These are phyloP conservation scores for Bubo scandiacus DNA, from an alignment of 2,113 vertebrate species.

Conservation along the genomic window DNA sequence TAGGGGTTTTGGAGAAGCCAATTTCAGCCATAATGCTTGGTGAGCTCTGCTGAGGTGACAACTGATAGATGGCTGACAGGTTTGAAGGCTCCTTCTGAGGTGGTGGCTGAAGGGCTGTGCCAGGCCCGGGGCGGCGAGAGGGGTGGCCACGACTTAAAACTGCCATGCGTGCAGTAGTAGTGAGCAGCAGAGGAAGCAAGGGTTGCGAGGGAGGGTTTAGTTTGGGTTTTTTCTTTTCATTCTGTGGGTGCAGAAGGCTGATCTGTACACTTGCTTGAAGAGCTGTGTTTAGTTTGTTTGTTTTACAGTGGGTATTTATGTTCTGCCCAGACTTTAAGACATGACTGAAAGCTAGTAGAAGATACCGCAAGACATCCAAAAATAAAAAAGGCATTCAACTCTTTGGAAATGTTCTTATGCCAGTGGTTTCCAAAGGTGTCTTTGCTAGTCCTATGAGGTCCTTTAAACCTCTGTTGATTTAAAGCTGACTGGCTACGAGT, in stretches of 20 bases:
- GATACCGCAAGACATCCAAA: rapidly evolving
- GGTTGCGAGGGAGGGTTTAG: neutral
- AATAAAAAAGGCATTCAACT: neutral
- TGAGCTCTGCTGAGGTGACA: neutral
- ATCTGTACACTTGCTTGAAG: neutral
- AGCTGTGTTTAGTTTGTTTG: neutral
- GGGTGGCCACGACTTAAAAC: neutral
- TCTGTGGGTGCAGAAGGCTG: neutral
- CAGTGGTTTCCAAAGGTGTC: neutral
- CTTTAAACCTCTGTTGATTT: neutral
- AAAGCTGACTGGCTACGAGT: neutral
- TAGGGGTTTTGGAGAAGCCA: neutral
- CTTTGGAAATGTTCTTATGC: neutral
- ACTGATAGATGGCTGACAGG: neutral
- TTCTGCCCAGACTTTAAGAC: neutral
- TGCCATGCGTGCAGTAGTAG: neutral
- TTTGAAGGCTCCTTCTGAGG: neutral
- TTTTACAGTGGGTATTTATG: neutral
- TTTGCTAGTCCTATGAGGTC: neutral
- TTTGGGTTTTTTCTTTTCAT: no score
- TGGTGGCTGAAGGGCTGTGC: neutral
- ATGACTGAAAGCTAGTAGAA: neutral
- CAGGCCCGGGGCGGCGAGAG: rapidly evolving
- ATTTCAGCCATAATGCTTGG: no score
- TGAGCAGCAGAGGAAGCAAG: neutral